Percentiles rank a stretch among this genome's conserved stretches.
Conservation (phyloP, 30 jellyfish, hydroid and myxozoan species). For the Chironex yamaguchii region DNA sequence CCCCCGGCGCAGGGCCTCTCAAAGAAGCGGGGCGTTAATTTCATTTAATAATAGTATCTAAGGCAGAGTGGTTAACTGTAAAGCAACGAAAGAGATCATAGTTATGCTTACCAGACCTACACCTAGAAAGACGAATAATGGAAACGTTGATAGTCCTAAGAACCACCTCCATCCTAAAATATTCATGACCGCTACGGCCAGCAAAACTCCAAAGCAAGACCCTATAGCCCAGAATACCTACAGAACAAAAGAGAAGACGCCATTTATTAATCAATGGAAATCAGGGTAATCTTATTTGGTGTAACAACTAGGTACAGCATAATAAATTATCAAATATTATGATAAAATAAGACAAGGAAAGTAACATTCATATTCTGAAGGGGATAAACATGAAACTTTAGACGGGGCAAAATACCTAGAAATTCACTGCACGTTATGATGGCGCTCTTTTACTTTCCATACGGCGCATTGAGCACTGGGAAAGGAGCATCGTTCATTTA, state of each 20-base stretch:
- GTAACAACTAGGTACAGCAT: neutral
- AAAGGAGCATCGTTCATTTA: too few relatives aligned
- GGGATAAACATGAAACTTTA: too few relatives aligned
- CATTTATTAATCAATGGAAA: neutral
- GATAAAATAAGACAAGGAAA: too few relatives aligned
- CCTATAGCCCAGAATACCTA: slow-evolving; percentile 98
- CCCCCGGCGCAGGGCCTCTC: too few relatives aligned
- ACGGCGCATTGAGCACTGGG: too few relatives aligned
- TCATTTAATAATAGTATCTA: too few relatives aligned
- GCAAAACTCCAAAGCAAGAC: slow-evolving; percentile 85
- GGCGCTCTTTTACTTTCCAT: too few relatives aligned
- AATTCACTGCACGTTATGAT: too few relatives aligned
- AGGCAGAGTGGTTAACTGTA: too few relatives aligned
- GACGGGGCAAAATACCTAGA: too few relatives aligned
- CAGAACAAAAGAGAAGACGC: neutral
- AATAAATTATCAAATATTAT: neutral
- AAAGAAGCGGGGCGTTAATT: too few relatives aligned
- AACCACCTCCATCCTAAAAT: slow-evolving; percentile 95
- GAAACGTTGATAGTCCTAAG: slow-evolving; percentile 72
- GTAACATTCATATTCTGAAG: too few relatives aligned
- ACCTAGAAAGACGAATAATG: slow-evolving; percentile 62
- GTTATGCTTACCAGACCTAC: slow-evolving; percentile 33
- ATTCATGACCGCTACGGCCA: slow-evolving; percentile 76
- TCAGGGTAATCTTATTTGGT: neutral
- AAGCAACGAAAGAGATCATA: neutral